These are phyloP conservation scores for Cynaeus angustus DNA, from an alignment of 2,888 invertebrate genomes.

Conservation along the genomic window DNA sequence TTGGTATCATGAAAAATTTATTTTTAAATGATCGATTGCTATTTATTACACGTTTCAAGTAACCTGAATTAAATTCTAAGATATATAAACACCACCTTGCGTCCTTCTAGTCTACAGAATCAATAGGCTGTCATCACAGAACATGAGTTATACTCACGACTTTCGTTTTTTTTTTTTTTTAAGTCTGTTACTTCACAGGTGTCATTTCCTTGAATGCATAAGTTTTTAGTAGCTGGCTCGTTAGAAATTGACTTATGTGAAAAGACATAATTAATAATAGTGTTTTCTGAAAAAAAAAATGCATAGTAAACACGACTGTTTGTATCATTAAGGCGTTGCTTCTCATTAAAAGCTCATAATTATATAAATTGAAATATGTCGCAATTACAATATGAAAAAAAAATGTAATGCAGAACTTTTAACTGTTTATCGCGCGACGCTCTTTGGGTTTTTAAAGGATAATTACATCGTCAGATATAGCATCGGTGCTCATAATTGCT, in stretches of 20 bases:
- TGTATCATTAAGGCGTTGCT: background rate
- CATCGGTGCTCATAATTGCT: constrained; percentile 29
- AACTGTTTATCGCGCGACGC: background rate
- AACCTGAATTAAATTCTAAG: constrained; percentile 8
- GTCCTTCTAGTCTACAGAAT: background rate
- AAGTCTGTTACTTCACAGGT: background rate
- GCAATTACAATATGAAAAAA: background rate
- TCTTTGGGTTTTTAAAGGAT: background rate
- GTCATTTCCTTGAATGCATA: no score
- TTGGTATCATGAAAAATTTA: background rate
- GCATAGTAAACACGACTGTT: background rate
- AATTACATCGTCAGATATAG: background rate
- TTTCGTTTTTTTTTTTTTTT: background rate
- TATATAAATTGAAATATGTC: background rate
- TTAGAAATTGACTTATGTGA: no score
- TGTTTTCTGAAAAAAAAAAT: background rate
- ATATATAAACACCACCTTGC: background rate
- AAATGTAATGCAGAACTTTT: background rate
- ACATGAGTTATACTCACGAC: background rate
- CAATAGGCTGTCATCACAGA: background rate
- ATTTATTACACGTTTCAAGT: constrained; percentile 6
- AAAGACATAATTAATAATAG: background rate
- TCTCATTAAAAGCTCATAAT: background rate
- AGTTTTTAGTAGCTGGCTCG: no score
- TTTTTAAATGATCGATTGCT: constrained; percentile 10